Percentiles rank a stretch among this genome's conserved stretches.
Conservation (phyloP, 2,113 vertebrate genomes). For the Mustela nigripes region DNA sequence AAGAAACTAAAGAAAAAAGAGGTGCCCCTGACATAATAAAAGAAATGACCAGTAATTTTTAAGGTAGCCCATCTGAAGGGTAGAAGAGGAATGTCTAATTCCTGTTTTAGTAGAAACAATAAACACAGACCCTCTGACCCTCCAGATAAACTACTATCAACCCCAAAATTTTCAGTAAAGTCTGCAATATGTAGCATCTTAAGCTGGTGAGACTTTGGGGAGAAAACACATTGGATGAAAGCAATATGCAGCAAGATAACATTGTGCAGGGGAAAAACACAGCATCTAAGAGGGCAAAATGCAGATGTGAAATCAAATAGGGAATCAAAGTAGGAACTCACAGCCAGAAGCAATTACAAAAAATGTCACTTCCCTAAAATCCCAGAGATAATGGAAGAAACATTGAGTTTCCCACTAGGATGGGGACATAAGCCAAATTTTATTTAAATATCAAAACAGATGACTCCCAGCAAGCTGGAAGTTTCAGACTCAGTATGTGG, state of each 20-base stretch:
- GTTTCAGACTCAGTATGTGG: constrained; percentile 16
- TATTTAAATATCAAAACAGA: constrained; percentile 50
- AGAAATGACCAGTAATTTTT: background rate
- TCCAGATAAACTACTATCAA: background rate
- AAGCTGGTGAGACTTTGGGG: background rate
- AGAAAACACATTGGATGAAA: background rate
- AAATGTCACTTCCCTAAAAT: background rate
- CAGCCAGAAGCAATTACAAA: background rate
- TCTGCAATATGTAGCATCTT: background rate
- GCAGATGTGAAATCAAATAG: background rate
- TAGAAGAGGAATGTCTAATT: background rate
- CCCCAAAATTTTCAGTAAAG: background rate
- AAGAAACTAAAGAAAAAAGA: background rate
- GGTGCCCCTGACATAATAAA: background rate
- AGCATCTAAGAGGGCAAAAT: background rate
- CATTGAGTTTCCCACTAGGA: background rate
- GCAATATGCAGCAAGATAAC: background rate
- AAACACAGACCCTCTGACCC: background rate
- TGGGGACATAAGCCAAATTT: background rate
- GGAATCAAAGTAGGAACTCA: background rate
- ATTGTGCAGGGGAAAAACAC: background rate
- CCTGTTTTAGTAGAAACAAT: background rate
- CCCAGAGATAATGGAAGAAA: background rate
- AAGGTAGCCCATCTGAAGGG: background rate
- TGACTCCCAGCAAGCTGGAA: background rate